phyloP scores from a whole-genome alignment of 2,797 vertebrate genomes.

The Neomorphus geoffroyi region DNA sequence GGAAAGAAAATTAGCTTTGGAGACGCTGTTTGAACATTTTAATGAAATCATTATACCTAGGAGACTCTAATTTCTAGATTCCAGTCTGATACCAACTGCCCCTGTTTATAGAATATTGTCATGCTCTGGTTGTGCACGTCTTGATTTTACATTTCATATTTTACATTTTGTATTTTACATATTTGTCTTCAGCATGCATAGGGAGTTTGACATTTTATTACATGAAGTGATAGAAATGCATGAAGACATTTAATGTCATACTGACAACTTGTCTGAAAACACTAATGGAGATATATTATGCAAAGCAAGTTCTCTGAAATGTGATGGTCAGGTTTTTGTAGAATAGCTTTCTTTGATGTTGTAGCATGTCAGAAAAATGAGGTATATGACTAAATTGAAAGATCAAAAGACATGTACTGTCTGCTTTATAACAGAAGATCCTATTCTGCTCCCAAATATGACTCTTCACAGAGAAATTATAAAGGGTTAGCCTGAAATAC shows the following conservation, averaged over 20 bases:
- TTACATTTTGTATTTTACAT: not conserved
- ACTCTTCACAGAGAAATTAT: not conserved
- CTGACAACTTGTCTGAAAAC: constrained; percentile 1
- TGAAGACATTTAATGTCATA: constrained; percentile 19
- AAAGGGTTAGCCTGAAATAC: not conserved
- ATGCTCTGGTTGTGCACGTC: not conserved
- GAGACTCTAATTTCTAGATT: constrained; percentile 51
- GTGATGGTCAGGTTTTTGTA: not conserved
- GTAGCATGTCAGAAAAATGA: not conserved
- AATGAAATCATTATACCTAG: constrained; percentile 63
- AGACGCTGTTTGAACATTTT: constrained; percentile 57
- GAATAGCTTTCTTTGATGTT: not conserved
- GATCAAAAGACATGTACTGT: not conserved
- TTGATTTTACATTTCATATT: not conserved
- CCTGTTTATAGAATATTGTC: not conserved
- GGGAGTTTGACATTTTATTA: not conserved
- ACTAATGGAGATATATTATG: constrained; percentile 8
- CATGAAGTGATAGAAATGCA: not conserved
- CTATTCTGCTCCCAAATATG: not conserved
- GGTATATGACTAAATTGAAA: not conserved
- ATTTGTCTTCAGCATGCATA: not conserved
- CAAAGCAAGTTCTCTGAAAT: not conserved
- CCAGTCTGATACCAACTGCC: constrained; percentile 31
- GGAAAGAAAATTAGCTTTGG: constrained; percentile 63
- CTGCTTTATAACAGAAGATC: not conserved